Evolutionary conservation across 2,113 vertebrate genomes (phyloP).

Genomic region (Pavo muticus): DNA sequence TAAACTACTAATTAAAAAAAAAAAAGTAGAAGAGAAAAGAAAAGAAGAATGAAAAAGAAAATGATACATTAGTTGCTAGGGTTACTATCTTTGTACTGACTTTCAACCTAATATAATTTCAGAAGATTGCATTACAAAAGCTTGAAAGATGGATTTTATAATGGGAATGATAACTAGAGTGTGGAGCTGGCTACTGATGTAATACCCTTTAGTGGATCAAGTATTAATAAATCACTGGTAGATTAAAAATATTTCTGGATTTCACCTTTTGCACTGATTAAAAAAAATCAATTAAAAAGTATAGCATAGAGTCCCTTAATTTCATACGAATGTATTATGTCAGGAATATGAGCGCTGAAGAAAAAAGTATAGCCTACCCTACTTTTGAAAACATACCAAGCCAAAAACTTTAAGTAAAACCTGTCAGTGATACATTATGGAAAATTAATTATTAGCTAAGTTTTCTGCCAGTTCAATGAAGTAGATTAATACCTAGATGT

Average conservation of each 20-base stretch:
- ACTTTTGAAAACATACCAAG: background rate
- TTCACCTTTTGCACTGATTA: background rate
- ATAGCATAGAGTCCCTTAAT: background rate
- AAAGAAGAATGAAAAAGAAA: background rate
- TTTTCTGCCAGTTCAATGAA: background rate
- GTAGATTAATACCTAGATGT: background rate
- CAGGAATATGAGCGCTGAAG: background rate
- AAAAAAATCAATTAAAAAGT: background rate
- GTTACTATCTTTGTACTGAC: background rate
- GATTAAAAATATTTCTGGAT: background rate
- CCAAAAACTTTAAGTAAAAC: background rate
- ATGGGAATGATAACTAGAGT: background rate
- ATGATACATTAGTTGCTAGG: background rate
- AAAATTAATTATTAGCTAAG: background rate
- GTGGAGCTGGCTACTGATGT: background rate
- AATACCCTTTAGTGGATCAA: background rate
- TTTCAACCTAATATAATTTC: slow-evolving; percentile 7
- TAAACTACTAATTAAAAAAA: background rate
- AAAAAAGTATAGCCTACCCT: background rate
- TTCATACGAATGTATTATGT: background rate
- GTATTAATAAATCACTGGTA: background rate
- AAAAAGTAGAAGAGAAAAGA: background rate
- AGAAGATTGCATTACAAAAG: background rate
- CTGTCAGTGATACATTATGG: background rate
- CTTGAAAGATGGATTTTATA: background rate